These are phyloP conservation scores for Stichodactyla mertensii DNA, from an alignment of 64 coral and sea anemone species.

Conservation along the genomic window DNA sequence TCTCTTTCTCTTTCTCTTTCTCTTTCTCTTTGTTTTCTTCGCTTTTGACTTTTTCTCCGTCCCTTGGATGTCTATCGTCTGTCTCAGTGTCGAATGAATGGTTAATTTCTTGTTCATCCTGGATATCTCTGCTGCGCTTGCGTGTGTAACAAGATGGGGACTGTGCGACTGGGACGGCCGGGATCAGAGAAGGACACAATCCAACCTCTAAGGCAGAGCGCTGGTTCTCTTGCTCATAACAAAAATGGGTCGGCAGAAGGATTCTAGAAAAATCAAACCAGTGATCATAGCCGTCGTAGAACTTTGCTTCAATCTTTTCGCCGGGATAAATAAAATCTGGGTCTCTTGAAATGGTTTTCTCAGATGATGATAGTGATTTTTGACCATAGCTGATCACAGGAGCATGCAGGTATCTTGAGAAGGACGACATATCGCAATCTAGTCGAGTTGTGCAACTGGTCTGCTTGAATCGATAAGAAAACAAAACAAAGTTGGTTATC, in stretches of 20 bases:
- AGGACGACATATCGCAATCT: background rate
- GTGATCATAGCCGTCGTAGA: background rate
- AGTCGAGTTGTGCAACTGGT: background rate
- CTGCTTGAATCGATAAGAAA: background rate
- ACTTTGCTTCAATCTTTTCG: background rate
- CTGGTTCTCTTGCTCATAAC: background rate
- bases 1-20: background rate
- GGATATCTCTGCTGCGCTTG: background rate
- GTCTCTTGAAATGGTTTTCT: background rate
- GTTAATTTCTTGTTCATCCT: background rate
- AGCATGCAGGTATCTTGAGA: background rate
- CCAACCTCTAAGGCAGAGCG: background rate
- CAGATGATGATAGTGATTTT: background rate
- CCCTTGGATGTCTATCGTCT: background rate
- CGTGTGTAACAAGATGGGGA: background rate
- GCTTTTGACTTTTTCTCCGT: background rate
- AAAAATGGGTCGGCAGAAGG: background rate
- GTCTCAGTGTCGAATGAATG: background rate
- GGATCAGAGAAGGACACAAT: background rate
- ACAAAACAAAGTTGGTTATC: background rate
- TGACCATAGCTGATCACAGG: background rate
- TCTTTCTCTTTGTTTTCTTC: background rate
- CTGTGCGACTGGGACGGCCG: background rate
- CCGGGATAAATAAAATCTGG: background rate
- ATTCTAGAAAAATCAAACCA: constrained; percentile 5